Evolutionary conservation across 1,140 invertebrate species (phyloP).

Genomic region (Aphelinus atriplicis): DNA sequence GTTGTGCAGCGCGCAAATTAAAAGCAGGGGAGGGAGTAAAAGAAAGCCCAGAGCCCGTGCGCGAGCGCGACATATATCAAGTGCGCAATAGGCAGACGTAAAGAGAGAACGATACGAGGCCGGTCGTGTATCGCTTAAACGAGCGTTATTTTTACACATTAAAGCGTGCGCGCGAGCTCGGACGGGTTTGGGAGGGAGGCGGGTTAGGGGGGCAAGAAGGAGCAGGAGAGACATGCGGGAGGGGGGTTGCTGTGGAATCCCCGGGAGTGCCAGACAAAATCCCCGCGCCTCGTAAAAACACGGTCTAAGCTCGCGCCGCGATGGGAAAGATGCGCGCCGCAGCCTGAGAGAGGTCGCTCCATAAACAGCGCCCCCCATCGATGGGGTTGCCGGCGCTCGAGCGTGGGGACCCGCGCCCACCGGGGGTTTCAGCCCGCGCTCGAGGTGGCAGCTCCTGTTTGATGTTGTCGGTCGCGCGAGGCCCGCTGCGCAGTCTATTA

Average conservation of each 20-base stretch:
- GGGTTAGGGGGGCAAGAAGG: conserved; percentile 22
- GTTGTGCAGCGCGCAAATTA: too few species aligned
- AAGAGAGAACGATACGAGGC: neutral
- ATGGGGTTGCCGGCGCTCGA: too few species aligned
- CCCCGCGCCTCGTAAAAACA: conserved; percentile 51
- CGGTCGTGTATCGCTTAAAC: conserved; percentile 3
- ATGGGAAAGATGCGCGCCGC: conserved; percentile 35
- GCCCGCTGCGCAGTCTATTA: neutral
- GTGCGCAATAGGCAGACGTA: neutral
- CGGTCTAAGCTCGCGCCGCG: too few species aligned
- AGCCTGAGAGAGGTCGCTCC: conserved; percentile 54
- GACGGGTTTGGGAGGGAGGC: conserved; percentile 16
- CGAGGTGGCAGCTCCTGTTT: conserved; percentile 21
- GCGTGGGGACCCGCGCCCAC: too few species aligned
- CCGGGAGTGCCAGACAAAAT: conserved; percentile 48
- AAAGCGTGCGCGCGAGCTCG: conserved; percentile 43
- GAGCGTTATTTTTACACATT: conserved; percentile 53
- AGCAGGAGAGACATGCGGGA: too few species aligned
- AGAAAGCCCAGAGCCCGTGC: neutral
- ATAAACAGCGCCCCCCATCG: conserved; percentile 54
- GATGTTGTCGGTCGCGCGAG: conserved; percentile 32
- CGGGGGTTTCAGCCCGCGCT: neutral
- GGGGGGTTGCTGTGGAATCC: neutral
- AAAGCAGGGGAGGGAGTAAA: too few species aligned
- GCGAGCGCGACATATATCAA: neutral